Conservation (phyloP, 2,113 vertebrate species). For the Pseudorectes ferrugineus region DNA sequence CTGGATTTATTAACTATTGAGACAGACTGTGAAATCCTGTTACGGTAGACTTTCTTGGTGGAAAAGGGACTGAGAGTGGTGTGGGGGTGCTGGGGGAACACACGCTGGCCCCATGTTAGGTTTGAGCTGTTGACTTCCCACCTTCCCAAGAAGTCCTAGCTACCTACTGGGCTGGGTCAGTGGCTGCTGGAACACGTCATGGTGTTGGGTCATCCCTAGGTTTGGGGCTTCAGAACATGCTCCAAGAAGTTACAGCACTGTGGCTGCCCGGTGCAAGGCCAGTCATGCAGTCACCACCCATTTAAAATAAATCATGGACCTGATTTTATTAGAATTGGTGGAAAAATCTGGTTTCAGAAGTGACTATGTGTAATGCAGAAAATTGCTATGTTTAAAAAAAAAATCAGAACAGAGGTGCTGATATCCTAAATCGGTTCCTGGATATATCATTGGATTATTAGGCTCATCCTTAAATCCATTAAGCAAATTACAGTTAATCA, state of each 20-base stretch:
- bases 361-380: background rate
- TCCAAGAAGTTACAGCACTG: background rate
- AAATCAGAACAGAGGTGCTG: background rate
- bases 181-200: fast-evolving
- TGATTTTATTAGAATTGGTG: background rate
- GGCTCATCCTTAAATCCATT: conserved; percentile 65
- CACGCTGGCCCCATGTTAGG: fast-evolving
- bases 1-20: conserved; percentile 50
- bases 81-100: background rate
- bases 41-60: background rate
- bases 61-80: background rate
- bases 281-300: background rate
- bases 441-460: conserved; percentile 63
- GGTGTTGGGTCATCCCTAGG: fast-evolving
- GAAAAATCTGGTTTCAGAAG: background rate
- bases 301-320: background rate
- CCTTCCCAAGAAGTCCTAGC: background rate
- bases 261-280: background rate
- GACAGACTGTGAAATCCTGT: conserved; percentile 54
- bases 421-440: conserved; percentile 37
- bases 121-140: background rate
- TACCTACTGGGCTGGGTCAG: background rate
- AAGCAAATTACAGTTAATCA: conserved; percentile 63
- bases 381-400: background rate
- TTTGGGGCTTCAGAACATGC: background rate